A percentile compares a stretch with the other conserved stretches of the same genome.
These are phyloP conservation scores for Ericerus pela DNA, from an alignment of 1,140 invertebrate genomes.

Conservation along the genomic window DNA sequence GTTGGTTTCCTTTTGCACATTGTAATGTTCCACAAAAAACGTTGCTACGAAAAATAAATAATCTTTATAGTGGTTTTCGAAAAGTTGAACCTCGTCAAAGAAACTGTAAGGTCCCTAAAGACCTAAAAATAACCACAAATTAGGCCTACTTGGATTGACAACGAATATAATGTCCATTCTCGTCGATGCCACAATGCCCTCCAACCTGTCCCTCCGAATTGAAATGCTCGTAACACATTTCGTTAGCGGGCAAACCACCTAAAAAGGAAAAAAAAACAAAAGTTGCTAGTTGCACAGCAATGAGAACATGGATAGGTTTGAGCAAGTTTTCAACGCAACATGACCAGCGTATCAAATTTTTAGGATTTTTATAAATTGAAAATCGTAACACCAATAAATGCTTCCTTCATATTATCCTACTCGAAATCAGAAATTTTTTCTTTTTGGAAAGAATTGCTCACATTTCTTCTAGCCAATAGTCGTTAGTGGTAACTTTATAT, in stretches of 20 bases:
- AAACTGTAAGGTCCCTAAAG: background rate
- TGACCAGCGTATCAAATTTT: no score
- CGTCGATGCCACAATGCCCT: conserved; percentile 79
- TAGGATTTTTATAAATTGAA: no score
- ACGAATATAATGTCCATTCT: conserved; percentile 61
- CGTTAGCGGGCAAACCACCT: conserved; percentile 57
- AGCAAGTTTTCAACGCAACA: no score
- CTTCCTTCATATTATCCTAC: no score
- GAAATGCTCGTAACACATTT: conserved; percentile 81
- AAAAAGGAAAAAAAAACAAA: conserved; percentile 17
- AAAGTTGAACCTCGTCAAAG: background rate
- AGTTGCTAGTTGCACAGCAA: background rate
- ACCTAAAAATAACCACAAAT: background rate
- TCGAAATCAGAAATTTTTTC: no score
- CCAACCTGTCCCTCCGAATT: conserved; percentile 85
- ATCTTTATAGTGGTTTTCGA: background rate
- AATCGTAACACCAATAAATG: no score
- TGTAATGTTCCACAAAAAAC: conserved; percentile 78
- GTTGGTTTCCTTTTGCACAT: conserved; percentile 66
- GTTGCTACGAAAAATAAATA: conserved; percentile 42
- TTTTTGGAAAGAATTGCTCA: no score
- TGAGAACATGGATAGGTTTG: background rate
- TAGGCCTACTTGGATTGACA: conserved; percentile 68
- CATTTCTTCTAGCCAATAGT: no score
- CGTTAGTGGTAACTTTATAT: no score